Base-by-base conservation (phyloP, 1,140 invertebrate species). In the Drosophila lowei region DNA sequence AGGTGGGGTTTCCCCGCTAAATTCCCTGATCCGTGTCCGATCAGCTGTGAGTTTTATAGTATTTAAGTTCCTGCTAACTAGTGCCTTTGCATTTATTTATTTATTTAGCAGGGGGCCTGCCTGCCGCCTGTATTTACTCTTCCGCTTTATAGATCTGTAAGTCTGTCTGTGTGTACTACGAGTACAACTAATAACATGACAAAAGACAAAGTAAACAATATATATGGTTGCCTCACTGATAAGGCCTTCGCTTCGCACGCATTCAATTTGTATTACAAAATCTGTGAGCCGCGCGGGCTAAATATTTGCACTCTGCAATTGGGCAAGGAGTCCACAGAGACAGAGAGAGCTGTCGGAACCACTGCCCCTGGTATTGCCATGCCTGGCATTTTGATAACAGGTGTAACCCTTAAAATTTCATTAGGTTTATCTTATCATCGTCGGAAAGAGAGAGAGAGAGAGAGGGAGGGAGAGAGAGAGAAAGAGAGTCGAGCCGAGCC, bases 331-430 rank as follows among this genome's bases (percentile, higher is more conserved):
- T 13, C 34, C 34, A 13, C 11, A 13, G 34, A 38, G 34, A 11
- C 11, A 5, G 11, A 13, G 11, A 25, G 23, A 6, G 23, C 4
- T 25, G 5, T 30, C 28, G 7, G 28, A 13, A 38, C 11, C 30
- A 5, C 34, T 38, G 34, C 8, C 34, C 34, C 34, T 38, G 50
- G 13, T 21, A 3, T 21, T 53, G 7, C 30, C 8, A 41, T 67
- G 28, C 38, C 38, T 59, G 61, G 44, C 42, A 2, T 59, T 72
- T 65, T 81, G 81, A 85, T 85, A 88, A 59, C 81, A 64, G 49
- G 54, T 68, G 68, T 81, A 88, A 81, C 83, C 78, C 81, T 86
- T 86, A 67, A 86, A 78, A 67, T 79, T 86, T 86, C 78, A 88
- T 88, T 71, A 62, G 83, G 42, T 52, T 86, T 86, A 86, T 86